phyloP scores from a whole-genome alignment of 2,888 invertebrate genomes.

The Mimumesa dahlbomi region DNA sequence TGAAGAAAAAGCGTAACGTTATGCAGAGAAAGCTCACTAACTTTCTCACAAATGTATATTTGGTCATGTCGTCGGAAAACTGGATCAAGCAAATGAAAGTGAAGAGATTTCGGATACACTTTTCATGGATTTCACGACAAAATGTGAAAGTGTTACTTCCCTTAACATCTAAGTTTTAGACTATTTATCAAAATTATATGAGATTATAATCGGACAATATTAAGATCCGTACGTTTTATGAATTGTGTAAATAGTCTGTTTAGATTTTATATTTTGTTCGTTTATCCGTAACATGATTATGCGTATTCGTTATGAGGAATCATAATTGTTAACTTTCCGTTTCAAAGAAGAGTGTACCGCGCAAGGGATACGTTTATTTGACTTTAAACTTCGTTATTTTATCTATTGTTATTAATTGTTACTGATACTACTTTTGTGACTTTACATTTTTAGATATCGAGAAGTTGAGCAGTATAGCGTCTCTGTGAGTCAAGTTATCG shows the following conservation, averaged over 20 bases:
- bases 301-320: too few species aligned
- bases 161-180: too few species aligned
- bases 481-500: constrained; percentile 67
- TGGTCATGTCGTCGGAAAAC: constrained; percentile 53
- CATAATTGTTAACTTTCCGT: too few species aligned
- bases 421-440: constrained; percentile 1
- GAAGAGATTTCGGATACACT: constrained; percentile 37
- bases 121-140: background rate
- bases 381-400: background rate
- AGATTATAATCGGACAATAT: too few species aligned
- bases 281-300: too few species aligned
- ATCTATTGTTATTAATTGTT: background rate
- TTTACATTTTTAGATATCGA: constrained; percentile 60
- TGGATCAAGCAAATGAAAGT: constrained; percentile 64
- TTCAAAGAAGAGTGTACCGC: too few species aligned
- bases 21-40: constrained; percentile 63
- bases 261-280: too few species aligned
- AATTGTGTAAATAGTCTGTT: too few species aligned
- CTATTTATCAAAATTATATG: too few species aligned
- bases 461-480: constrained; percentile 70
- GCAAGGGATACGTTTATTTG: too few species aligned
- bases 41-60: constrained; percentile 59
- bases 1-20: constrained; percentile 21
- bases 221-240: too few species aligned
- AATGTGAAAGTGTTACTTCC: background rate